Evolutionary conservation across 2,113 vertebrate species (phyloP).

Genomic region (Marmota monax): DNA sequence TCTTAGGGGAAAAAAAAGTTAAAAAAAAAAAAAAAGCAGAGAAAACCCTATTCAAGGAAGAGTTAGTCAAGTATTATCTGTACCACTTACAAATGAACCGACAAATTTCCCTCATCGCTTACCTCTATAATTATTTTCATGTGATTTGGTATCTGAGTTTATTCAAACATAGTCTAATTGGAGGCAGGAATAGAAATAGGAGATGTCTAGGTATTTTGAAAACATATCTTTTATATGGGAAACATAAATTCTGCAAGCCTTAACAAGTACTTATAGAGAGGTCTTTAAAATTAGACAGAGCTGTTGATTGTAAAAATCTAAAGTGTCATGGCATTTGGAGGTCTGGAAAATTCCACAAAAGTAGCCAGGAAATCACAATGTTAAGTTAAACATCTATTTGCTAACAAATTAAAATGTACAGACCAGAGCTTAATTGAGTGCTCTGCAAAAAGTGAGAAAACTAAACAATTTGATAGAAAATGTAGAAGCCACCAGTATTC

Average conservation of each 20-base stretch:
- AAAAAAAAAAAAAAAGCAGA: background rate
- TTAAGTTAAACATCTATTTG: background rate
- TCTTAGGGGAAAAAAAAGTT: background rate
- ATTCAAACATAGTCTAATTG: background rate
- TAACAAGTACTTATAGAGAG: background rate
- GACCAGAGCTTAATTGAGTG: background rate
- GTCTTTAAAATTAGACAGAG: background rate
- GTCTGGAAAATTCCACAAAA: background rate
- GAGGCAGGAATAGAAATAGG: background rate
- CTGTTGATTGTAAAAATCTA: background rate
- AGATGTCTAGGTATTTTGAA: slow-evolving; percentile 14
- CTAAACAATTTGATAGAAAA: background rate
- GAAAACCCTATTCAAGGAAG: background rate
- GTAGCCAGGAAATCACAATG: background rate
- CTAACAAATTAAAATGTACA: background rate
- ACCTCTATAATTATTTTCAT: slow-evolving; percentile 7
- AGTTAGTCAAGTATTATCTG: background rate
- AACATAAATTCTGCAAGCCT: background rate
- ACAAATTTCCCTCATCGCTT: background rate
- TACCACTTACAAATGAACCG: background rate
- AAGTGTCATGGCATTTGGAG: background rate
- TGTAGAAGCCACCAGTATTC: background rate
- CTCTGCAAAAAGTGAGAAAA: background rate
- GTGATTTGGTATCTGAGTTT: slow-evolving; percentile 36
- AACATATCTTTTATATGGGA: background rate